These are phyloP conservation scores for Eupristina koningsbergeri DNA, from an alignment of 1,140 invertebrate species.

Conservation along the genomic window DNA sequence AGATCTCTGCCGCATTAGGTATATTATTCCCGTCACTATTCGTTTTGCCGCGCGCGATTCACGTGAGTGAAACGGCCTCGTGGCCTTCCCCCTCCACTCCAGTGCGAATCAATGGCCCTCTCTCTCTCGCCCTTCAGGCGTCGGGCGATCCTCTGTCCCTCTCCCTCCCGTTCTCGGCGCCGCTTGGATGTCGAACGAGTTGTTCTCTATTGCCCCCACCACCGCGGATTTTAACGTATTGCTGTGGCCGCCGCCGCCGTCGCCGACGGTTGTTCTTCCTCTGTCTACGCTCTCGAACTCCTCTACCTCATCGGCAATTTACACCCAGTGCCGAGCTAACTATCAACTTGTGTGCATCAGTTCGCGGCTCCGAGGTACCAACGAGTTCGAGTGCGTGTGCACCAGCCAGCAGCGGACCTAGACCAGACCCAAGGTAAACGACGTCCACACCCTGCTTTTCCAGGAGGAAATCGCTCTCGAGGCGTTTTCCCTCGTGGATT, in stretches of 20 bases:
- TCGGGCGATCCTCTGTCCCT: too few relatives aligned
- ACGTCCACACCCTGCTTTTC: too few relatives aligned
- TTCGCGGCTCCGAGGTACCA: not conserved
- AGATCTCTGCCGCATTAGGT: not conserved
- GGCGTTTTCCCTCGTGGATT: too few relatives aligned
- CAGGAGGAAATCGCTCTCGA: too few relatives aligned
- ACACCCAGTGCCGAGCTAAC: conserved; percentile 37
- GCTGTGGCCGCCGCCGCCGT: too few relatives aligned
- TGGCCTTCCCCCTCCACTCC: conserved; percentile 9
- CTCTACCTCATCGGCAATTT: conserved; percentile 27
- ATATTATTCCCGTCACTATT: not conserved
- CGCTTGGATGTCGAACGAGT: too few relatives aligned
- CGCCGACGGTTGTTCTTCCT: not conserved
- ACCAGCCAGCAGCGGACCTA: too few relatives aligned
- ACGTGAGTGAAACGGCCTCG: conserved; percentile 34
- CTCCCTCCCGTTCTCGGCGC: too few relatives aligned
- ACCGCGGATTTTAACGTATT: not conserved
- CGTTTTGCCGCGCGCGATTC: conserved; percentile 35
- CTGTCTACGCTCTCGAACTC: conserved; percentile 18
- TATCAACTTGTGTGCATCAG: not conserved
- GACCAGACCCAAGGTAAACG: too few relatives aligned
- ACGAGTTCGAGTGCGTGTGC: not conserved
- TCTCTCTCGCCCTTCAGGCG: not conserved
- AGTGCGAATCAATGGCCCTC: not conserved
- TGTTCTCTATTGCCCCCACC: not conserved